These are phyloP conservation scores for Pomacea maculata DNA, from an alignment of 1,140 invertebrate species.

Conservation along the genomic window DNA sequence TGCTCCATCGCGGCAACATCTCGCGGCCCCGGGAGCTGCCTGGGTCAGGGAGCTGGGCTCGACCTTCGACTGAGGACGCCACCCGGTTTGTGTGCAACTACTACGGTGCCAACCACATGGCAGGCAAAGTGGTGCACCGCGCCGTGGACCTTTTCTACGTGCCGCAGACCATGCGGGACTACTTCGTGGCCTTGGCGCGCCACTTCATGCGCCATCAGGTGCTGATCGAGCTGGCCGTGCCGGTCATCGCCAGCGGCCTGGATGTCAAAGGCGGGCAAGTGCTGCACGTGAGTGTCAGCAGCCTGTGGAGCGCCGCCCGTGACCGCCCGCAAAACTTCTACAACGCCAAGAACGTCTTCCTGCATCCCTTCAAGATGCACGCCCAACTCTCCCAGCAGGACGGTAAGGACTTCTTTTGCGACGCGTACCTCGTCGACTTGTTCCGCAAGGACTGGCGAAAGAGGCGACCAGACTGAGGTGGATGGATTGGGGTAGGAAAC, in stretches of 20 bases:
- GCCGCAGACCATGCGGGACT: background rate
- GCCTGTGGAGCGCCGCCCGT: constrained; percentile 3
- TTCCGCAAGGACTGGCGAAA: background rate
- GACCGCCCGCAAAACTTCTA: background rate
- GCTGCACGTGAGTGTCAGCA: background rate
- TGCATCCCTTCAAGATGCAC: constrained; percentile 22
- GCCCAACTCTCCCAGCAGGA: background rate
- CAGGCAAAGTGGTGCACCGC: background rate
- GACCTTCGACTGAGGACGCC: background rate
- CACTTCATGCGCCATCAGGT: constrained; percentile 11
- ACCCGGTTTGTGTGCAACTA: constrained; percentile 13
- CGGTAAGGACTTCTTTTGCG: constrained; percentile 4
- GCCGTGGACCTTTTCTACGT: constrained; percentile 21
- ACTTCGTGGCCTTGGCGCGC: background rate
- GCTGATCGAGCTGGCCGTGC: constrained; percentile 19
- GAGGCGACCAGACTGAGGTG: background rate
- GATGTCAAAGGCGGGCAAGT: background rate
- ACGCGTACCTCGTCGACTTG: background rate
- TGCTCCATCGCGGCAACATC: background rate
- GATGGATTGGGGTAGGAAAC: too few species aligned
- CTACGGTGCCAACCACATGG: constrained; percentile 12
- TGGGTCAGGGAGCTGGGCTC: constrained; percentile 3
- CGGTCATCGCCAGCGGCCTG: constrained; percentile 6
- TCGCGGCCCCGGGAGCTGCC: background rate
- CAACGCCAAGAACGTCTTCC: background rate